phyloP scores from a whole-genome alignment of 2,888 invertebrate species.

The Synergus laeviventris region DNA sequence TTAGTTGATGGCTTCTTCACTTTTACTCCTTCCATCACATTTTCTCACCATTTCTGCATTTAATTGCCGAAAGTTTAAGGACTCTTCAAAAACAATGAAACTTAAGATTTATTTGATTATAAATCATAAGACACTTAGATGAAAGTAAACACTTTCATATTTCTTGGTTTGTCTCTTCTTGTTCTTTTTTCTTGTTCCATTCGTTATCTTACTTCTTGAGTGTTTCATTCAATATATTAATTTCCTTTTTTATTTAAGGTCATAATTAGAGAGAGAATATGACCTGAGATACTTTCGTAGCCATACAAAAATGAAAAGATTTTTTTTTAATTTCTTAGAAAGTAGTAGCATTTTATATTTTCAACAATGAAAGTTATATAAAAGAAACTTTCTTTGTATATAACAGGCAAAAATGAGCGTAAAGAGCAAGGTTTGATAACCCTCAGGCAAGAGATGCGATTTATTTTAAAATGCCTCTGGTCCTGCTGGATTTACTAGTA shows the following conservation, averaged over 20 bases:
- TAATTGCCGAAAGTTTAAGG: slow-evolving; percentile 45
- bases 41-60: slow-evolving; percentile 28
- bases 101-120: slow-evolving; percentile 56
- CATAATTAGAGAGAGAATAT: not conserved
- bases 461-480: slow-evolving; percentile 1
- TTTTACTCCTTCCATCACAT: not conserved
- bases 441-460: not conserved
- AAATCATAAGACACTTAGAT: slow-evolving; percentile 44
- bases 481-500: not conserved
- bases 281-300: not conserved
- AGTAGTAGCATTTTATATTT: not conserved
- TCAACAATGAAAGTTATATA: not conserved
- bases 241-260: not conserved
- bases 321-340: not conserved
- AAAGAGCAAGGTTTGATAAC: not conserved
- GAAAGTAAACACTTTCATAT: not conserved
- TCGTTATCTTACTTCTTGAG: too few relatives aligned
- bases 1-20: not conserved
- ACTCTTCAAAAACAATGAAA: slow-evolving; percentile 38
- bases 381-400: not conserved
- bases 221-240: too few relatives aligned
- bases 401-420: not conserved
- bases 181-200: too few relatives aligned
- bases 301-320: not conserved
- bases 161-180: too few relatives aligned